Conservation (phyloP, 2,888 invertebrate genomes). For the Pseudococcus longispinus region DNA sequence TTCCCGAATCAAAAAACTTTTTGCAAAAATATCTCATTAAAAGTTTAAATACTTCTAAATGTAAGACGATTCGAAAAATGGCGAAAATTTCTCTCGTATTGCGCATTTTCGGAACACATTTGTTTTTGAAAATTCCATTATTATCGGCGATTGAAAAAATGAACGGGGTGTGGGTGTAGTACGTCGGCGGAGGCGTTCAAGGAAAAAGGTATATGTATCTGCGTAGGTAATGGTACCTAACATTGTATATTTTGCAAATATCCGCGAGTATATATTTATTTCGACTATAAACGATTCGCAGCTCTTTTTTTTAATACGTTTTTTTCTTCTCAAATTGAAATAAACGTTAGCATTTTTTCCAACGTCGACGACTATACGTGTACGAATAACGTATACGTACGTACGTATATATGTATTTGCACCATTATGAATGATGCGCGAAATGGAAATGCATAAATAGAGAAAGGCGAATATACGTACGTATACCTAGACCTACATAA, state of each 20-base stretch:
- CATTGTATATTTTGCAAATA: neutral
- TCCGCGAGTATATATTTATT: neutral
- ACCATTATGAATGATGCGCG: neutral
- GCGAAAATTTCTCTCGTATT: neutral
- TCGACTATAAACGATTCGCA: neutral
- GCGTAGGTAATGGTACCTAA: too few species aligned
- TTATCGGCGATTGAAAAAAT: neutral
- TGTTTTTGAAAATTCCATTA: constrained; percentile 16
- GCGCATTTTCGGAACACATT: neutral
- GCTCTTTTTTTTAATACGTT: constrained; percentile 13
- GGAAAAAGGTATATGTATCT: neutral
- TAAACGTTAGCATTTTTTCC: neutral
- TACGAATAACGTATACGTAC: neutral
- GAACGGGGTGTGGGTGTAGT: too few species aligned
- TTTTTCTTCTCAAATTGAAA: neutral
- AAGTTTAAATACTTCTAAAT: neutral
- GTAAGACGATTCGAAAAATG: neutral
- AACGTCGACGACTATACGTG: neutral
- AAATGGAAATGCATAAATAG: neutral
- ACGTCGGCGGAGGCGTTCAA: neutral
- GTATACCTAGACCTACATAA: neutral
- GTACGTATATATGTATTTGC: neutral
- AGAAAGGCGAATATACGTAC: neutral
- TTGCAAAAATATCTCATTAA: neutral
- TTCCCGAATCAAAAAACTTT: neutral